These are phyloP conservation scores for Choristoneura fumiferana DNA, from an alignment of 1,140 invertebrate species.

Conservation along the genomic window DNA sequence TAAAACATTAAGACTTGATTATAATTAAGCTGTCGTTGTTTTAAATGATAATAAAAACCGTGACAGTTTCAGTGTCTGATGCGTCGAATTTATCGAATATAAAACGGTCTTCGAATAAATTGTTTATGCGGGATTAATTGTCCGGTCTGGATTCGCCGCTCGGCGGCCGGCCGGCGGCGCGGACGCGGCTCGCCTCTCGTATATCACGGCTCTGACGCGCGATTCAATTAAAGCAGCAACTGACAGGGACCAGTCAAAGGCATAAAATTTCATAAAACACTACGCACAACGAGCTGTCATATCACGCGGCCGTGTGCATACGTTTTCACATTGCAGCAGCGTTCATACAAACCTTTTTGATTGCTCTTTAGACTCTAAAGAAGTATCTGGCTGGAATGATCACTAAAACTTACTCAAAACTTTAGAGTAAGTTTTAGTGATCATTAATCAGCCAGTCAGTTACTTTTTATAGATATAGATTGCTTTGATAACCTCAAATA, in stretches of 20 bases:
- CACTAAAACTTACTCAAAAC: too few species aligned
- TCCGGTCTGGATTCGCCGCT: conserved; percentile 36
- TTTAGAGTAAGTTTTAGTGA: too few species aligned
- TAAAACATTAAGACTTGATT: conserved; percentile 45
- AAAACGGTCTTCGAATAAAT: conserved; percentile 50
- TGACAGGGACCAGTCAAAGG: conserved; percentile 53
- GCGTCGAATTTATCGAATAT: conserved; percentile 54
- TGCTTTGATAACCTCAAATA: too few species aligned
- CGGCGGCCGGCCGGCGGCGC: conserved; percentile 30
- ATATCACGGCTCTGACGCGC: conserved; percentile 53
- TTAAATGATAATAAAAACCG: conserved; percentile 48
- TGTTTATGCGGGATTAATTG: conserved; percentile 65
- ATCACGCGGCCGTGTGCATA: conserved; percentile 25
- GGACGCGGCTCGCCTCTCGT: conserved; percentile 39
- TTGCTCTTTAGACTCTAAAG: too few species aligned
- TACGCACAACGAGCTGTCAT: conserved; percentile 28
- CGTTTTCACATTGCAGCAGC: conserved; percentile 27
- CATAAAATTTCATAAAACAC: conserved; percentile 50
- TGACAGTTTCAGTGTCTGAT: conserved; percentile 34
- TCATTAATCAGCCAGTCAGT: too few species aligned
- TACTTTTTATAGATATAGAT: too few species aligned
- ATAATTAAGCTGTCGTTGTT: conserved; percentile 57
- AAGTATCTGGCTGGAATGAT: too few species aligned
- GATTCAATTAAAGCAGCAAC: conserved; percentile 66
- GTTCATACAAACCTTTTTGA: conserved; percentile 26